phyloP scores from a whole-genome alignment of 2,797 vertebrate species.

The Amniataba percoides region DNA sequence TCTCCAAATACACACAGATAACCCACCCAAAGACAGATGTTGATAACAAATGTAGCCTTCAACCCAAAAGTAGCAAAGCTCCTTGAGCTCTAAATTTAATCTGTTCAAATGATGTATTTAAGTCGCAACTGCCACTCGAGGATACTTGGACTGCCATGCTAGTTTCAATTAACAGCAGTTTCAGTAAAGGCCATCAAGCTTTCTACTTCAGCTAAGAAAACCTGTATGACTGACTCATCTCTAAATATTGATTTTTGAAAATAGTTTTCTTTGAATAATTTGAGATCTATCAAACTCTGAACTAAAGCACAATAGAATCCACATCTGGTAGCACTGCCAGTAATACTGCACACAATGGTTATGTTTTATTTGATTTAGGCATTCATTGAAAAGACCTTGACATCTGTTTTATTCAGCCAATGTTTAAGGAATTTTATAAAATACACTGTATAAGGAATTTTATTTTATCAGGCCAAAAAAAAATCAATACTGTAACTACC shows the following conservation, averaged over 20 bases:
- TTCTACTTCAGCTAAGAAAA: not conserved
- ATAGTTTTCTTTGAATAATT: not conserved
- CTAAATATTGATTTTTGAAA: not conserved
- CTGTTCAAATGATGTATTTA: slow-evolving; percentile 14
- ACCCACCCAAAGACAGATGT: not conserved
- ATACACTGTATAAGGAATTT: not conserved
- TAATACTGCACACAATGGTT: not conserved
- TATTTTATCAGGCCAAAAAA: not conserved
- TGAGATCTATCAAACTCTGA: not conserved
- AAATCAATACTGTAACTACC: not conserved
- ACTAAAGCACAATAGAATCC: not conserved
- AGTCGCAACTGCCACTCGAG: slow-evolving; percentile 10
- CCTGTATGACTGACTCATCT: not conserved
- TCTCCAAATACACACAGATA: not conserved
- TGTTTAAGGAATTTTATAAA: not conserved
- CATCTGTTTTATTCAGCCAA: not conserved
- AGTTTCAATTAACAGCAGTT: slow-evolving; percentile 26
- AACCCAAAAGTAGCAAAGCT: not conserved
- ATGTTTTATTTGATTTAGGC: not conserved
- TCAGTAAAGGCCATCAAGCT: slow-evolving; percentile 9
- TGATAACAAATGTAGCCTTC: not conserved
- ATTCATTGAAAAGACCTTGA: not conserved
- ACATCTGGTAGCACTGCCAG: not conserved
- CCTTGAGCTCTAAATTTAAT: not conserved
- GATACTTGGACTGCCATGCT: slow-evolving; percentile 3